A percentile compares a stretch with the other conserved stretches of the same genome.
These are phyloP conservation scores for Drosophila siamana DNA, from an alignment of 2,888 invertebrate species.

Conservation along the genomic window DNA sequence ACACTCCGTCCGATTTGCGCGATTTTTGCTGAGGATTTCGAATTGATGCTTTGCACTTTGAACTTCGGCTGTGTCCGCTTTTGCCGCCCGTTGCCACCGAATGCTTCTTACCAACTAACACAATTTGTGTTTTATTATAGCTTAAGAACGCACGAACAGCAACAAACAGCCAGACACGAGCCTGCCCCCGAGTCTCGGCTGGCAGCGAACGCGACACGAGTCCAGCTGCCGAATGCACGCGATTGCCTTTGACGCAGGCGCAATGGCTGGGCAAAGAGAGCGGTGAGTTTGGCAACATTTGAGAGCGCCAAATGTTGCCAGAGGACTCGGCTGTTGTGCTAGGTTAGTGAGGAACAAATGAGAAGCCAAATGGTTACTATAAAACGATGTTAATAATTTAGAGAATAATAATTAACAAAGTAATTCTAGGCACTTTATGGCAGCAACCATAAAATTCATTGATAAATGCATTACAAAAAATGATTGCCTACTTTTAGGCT, in stretches of 20 bases:
- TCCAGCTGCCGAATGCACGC: neutral
- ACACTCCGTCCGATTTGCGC: neutral
- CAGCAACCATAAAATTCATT: too few species aligned
- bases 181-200: neutral
- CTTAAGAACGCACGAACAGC: slow-evolving; percentile 74
- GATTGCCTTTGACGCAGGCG: slow-evolving; percentile 43
- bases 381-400: too few species aligned
- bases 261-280: slow-evolving; percentile 31
- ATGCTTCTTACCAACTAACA: slow-evolving; percentile 83
- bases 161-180: slow-evolving; percentile 14
- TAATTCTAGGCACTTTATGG: too few species aligned
- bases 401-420: too few species aligned
- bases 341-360: slow-evolving; percentile 52
- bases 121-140: slow-evolving; percentile 81
- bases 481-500: slow-evolving; percentile 24
- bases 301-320: slow-evolving; percentile 37
- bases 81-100: slow-evolving; percentile 81
- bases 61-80: slow-evolving; percentile 47
- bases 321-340: slow-evolving; percentile 41
- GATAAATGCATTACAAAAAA: neutral
- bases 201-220: slow-evolving; percentile 12
- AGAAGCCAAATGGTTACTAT: too few species aligned
- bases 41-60: neutral
- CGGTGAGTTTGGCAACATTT: slow-evolving; percentile 58
- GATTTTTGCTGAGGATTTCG: neutral